A percentile compares a stretch with the other conserved stretches of the same genome.
phyloP scores from a whole-genome alignment of 2,797 vertebrate species.

The Champsocephalus gunnari region DNA sequence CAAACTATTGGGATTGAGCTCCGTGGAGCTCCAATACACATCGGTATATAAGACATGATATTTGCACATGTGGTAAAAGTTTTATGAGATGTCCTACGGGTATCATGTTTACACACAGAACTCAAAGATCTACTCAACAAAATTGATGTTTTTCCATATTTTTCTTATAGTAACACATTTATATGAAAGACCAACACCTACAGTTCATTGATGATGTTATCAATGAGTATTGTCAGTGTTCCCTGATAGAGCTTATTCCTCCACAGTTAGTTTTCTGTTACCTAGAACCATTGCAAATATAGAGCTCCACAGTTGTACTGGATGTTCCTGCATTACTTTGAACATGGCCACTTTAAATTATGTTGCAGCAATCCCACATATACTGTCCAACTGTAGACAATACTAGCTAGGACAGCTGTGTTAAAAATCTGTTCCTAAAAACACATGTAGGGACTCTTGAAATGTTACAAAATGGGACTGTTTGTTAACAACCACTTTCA shows the following conservation, averaged over 20 bases:
- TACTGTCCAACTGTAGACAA: not conserved
- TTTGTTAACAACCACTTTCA: no score
- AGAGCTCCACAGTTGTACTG: not conserved
- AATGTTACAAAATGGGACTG: no score
- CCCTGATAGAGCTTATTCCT: not conserved
- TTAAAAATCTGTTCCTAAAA: not conserved
- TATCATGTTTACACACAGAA: not conserved
- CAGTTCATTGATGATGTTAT: not conserved
- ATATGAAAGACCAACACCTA: not conserved
- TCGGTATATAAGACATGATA: not conserved
- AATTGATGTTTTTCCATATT: not conserved
- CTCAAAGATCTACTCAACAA: not conserved
- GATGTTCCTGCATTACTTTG: not conserved
- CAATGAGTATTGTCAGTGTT: not conserved
- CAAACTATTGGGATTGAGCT: not conserved
- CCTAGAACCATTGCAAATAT: not conserved
- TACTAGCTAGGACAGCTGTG: not conserved
- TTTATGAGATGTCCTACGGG: not conserved
- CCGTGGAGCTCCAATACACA: not conserved
- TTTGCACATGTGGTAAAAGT: not conserved
- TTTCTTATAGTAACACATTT: not conserved
- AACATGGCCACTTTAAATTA: not conserved
- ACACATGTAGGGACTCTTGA: no score
- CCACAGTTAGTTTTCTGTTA: not conserved
- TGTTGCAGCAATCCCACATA: not conserved